These are phyloP conservation scores for Calliscelio sp. DNA, from an alignment of 2,888 invertebrate species.

Conservation along the genomic window DNA sequence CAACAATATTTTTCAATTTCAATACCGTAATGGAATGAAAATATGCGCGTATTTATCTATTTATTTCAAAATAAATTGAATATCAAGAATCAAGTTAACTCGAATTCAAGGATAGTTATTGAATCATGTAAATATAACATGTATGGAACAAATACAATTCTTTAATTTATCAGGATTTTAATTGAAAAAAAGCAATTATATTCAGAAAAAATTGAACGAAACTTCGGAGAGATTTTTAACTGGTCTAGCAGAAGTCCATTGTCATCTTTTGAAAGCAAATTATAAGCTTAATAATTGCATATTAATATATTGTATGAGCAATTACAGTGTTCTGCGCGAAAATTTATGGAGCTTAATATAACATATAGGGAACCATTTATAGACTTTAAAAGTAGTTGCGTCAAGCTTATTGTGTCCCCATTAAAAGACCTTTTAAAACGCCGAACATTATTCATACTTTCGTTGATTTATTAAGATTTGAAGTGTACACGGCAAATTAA, in stretches of 20 bases:
- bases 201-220: no score
- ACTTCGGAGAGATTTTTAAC: no score
- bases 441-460: constrained; percentile 52
- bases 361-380: constrained; percentile 38
- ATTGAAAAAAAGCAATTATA: no score
- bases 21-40: constrained; percentile 24
- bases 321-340: constrained; percentile 15
- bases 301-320: constrained; percentile 21
- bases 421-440: constrained; percentile 44
- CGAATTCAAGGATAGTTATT: no score
- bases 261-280: no score
- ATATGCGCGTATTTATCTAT: constrained; percentile 20
- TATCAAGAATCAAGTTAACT: background rate
- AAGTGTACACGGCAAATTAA: constrained; percentile 41
- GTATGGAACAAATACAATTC: no score
- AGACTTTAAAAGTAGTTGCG: constrained; percentile 41
- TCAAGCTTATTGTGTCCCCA: constrained; percentile 42
- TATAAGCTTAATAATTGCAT: constrained; percentile 6
- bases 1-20: constrained; percentile 37
- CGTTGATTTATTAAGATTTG: constrained; percentile 50
- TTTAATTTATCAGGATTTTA: no score
- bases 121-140: no score
- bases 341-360: constrained; percentile 27
- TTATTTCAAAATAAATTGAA: constrained; percentile 4
- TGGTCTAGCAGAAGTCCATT: no score